A percentile compares a stretch with the other conserved stretches of the same genome.
phyloP scores from a whole-genome alignment of 2,888 invertebrate genomes.

The Ectropis crepuscularia region DNA sequence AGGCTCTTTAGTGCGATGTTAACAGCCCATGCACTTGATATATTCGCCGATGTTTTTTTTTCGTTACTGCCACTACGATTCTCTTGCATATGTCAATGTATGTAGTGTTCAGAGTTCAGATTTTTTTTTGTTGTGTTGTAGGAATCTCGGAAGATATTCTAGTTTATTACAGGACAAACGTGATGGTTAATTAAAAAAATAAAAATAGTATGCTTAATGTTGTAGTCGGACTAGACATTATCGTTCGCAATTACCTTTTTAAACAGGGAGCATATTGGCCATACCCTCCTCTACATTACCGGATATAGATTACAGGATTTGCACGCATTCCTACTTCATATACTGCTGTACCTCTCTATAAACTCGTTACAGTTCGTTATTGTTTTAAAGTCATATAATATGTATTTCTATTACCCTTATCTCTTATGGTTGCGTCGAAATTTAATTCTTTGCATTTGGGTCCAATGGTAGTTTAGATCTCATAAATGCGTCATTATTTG shows the following conservation, averaged over 20 bases:
- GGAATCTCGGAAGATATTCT: no score
- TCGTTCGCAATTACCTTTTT: slow-evolving; percentile 46
- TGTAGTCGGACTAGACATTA: slow-evolving; percentile 36
- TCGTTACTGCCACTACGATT: not conserved
- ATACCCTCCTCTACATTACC: slow-evolving; percentile 56
- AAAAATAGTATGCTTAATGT: slow-evolving; percentile 6
- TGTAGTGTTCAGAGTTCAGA: no score
- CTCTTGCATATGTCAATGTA: no score
- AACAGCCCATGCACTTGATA: slow-evolving; percentile 50
- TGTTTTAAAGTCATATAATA: not conserved
- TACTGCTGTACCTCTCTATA: not conserved
- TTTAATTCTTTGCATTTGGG: not conserved
- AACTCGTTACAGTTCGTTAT: not conserved
- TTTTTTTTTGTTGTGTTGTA: no score
- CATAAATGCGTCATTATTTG: no score
- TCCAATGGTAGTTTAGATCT: no score
- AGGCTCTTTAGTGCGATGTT: slow-evolving; percentile 50
- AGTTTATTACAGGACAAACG: no score
- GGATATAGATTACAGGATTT: slow-evolving; percentile 19
- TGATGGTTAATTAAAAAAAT: not conserved
- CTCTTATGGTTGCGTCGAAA: not conserved
- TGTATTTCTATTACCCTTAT: not conserved
- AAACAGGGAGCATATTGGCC: slow-evolving; percentile 25
- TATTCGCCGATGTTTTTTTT: slow-evolving; percentile 3
- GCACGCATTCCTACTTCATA: slow-evolving; percentile 30